Evolutionary conservation across 2,113 vertebrate species (phyloP).

Genomic region (Hipposideros armiger): DNA sequence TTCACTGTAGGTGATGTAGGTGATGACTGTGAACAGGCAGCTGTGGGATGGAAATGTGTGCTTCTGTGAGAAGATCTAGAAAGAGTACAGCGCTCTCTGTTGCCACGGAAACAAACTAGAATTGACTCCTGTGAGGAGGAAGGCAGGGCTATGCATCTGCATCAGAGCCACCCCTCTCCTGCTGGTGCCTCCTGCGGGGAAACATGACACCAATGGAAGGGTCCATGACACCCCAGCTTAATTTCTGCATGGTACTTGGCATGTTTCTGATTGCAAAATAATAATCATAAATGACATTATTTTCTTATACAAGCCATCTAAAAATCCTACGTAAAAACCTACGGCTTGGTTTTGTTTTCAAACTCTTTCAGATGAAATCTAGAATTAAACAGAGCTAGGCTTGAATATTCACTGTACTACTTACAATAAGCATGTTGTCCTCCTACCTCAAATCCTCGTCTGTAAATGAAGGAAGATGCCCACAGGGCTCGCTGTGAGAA

Average conservation of each 20-base stretch:
- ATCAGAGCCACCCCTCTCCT: background rate
- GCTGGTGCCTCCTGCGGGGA: background rate
- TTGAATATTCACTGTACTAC: background rate
- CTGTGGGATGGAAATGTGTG: background rate
- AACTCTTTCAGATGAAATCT: background rate
- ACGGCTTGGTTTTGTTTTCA: background rate
- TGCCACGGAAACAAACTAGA: background rate
- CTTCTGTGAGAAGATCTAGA: constrained; percentile 42
- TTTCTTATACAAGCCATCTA: background rate
- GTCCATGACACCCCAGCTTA: background rate
- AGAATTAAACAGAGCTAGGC: background rate
- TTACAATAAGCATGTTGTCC: background rate
- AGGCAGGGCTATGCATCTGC: no score
- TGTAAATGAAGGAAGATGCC: background rate
- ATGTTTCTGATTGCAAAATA: background rate
- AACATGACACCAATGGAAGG: background rate
- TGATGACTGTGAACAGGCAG: constrained; percentile 71
- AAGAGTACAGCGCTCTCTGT: constrained; percentile 81
- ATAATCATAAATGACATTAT: background rate
- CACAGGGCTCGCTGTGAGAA: rapidly evolving
- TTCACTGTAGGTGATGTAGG: constrained; percentile 59
- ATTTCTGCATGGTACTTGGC: background rate
- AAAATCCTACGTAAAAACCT: background rate
- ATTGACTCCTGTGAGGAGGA: background rate
- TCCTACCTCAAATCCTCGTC: background rate